Evolutionary conservation across 1,140 invertebrate genomes (phyloP).

Genomic region (Ditylenchus dipsaci): DNA sequence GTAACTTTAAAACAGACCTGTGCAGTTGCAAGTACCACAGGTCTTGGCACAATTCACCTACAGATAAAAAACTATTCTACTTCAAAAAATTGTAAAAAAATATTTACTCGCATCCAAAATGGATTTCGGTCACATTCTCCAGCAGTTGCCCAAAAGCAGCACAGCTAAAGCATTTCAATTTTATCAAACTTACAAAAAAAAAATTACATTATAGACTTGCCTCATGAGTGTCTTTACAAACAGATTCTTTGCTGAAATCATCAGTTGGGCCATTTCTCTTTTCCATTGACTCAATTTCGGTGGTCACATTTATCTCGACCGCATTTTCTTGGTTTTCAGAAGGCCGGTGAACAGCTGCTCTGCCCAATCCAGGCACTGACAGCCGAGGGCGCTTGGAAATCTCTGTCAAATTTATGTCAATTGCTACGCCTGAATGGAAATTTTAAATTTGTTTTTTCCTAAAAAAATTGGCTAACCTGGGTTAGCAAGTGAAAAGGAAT

Average conservation of each 20-base stretch:
- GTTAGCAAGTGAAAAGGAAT: constrained; percentile 17
- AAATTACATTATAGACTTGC: no score
- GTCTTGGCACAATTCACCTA: constrained; percentile 38
- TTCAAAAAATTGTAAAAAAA: no score
- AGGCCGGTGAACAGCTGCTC: not conserved
- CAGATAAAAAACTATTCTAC: no score
- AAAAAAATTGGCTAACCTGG: no score
- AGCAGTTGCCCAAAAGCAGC: constrained; percentile 43
- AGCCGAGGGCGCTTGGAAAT: not conserved
- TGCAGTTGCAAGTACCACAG: constrained; percentile 45
- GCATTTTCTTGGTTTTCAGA: not conserved
- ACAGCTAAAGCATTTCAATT: constrained; percentile 29
- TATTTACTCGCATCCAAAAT: constrained; percentile 41
- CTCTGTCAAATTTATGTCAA: constrained; percentile 18
- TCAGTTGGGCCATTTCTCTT: constrained; percentile 9
- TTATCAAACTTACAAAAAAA: no score
- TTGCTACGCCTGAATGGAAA: not conserved
- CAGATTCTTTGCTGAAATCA: not conserved
- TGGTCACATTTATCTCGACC: not conserved
- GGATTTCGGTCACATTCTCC: constrained; percentile 44
- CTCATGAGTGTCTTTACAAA: constrained; percentile 14
- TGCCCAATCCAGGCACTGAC: not conserved
- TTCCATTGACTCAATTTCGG: not conserved
- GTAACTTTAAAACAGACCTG: constrained; percentile 10
- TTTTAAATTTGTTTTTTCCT: not conserved